phyloP scores from a whole-genome alignment of 64 coral and sea anemone genomes.

The Hydrozoanthus tunicans region DNA sequence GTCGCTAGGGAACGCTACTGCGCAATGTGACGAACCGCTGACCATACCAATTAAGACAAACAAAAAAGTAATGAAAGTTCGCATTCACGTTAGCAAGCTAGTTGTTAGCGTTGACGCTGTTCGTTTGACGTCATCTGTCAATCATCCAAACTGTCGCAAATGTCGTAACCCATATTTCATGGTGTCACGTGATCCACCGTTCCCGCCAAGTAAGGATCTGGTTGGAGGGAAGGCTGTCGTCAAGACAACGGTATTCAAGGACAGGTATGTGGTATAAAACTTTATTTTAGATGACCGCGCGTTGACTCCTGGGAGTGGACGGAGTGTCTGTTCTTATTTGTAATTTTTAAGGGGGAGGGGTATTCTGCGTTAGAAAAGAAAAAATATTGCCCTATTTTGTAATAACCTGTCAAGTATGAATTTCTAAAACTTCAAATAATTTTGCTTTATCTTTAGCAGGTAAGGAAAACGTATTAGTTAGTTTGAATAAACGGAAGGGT shows the following conservation, averaged over 20 bases:
- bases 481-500: no score
- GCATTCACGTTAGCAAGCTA: slow-evolving; percentile 58
- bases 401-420: no score
- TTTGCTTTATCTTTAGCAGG: no score
- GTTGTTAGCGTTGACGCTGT: slow-evolving; percentile 86
- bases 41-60: slow-evolving; percentile 74
- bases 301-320: not conserved
- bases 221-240: slow-evolving; percentile 24
- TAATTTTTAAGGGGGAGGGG: not conserved
- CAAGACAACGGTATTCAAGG: slow-evolving; percentile 64
- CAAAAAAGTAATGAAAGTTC: slow-evolving; percentile 79
- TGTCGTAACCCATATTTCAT: slow-evolving; percentile 75
- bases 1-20: slow-evolving; percentile 84
- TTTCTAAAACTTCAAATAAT: no score
- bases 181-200: slow-evolving; percentile 78
- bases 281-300: not conserved
- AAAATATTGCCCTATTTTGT: no score
- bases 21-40: slow-evolving; percentile 87
- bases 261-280: slow-evolving; percentile 58
- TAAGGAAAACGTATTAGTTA: no score
- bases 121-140: slow-evolving; percentile 83
- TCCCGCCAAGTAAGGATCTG: slow-evolving; percentile 53
- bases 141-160: slow-evolving; percentile 89
- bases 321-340: not conserved
- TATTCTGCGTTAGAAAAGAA: no score